phyloP scores from a whole-genome alignment of 2,888 invertebrate species.

The Siphlonurus alternatus region DNA sequence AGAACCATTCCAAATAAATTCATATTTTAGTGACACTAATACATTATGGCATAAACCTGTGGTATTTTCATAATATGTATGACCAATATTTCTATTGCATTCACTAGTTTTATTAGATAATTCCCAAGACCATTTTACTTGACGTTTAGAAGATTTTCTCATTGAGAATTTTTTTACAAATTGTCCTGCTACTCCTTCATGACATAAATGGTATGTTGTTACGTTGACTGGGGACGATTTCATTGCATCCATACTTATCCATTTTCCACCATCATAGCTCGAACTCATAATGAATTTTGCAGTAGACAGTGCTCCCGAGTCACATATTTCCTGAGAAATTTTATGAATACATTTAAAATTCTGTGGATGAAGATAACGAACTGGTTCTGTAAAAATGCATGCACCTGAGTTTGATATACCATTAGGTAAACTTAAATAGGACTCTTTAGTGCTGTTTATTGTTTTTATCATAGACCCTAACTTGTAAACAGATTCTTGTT shows the following conservation, averaged over 20 bases:
- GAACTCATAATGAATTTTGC: slow-evolving; percentile 8
- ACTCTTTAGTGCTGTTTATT: no score
- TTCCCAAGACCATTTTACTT: no score
- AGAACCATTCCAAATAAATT: slow-evolving; percentile 11
- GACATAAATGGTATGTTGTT: background rate
- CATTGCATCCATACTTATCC: background rate
- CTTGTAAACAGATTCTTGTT: no score
- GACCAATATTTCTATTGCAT: no score
- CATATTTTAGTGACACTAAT: slow-evolving; percentile 9
- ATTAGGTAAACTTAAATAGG: no score
- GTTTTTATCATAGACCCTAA: no score
- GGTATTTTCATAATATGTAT: slow-evolving; percentile 6
- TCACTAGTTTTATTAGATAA: no score
- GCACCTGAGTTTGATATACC: background rate
- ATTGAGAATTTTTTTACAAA: no score
- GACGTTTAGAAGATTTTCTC: no score
- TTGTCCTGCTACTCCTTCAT: background rate
- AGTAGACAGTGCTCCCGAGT: background rate
- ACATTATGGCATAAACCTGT: slow-evolving; percentile 12
- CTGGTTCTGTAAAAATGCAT: background rate
- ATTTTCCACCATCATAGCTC: background rate
- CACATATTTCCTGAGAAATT: background rate
- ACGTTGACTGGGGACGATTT: background rate
- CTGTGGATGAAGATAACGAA: background rate
- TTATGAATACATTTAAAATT: background rate